Percentiles rank a stretch among this genome's conserved stretches.
Conservation (phyloP, 1,140 invertebrate species). For the Aphelenchoides fujianensis region DNA sequence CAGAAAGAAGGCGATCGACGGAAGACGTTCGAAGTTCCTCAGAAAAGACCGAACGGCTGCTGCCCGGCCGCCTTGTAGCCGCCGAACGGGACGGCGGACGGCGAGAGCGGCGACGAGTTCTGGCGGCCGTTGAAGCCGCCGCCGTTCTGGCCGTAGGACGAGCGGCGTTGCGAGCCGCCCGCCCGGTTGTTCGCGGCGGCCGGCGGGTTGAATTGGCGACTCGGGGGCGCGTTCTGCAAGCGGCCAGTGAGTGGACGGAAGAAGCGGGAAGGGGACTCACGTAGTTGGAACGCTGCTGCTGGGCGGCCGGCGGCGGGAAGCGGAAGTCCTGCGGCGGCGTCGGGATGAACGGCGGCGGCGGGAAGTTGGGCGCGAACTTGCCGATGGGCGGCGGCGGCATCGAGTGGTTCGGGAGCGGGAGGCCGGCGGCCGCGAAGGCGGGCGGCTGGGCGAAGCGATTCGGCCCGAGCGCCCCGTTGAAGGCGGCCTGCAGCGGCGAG, state of each 20-base stretch:
- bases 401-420: background rate
- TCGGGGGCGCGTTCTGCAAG: background rate
- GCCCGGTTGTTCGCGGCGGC: background rate
- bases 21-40: background rate
- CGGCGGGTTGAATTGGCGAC: background rate
- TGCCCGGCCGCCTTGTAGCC: background rate
- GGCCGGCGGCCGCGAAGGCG: background rate
- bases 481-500: background rate
- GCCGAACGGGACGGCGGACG: background rate
- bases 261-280: background rate
- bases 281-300: background rate
- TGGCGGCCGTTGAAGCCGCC: background rate
- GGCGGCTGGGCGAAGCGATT: background rate
- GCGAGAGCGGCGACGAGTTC: background rate
- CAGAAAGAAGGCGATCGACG: too few relatives aligned
- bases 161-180: background rate
- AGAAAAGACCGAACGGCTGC: slow-evolving; percentile 8
- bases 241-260: too few relatives aligned
- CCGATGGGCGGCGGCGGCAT: background rate
- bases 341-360: background rate
- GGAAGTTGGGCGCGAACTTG: background rate
- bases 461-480: background rate
- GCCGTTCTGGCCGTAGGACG: background rate
- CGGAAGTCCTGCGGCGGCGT: background rate
- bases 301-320: background rate